Conservation (phyloP, 2,797 vertebrate genomes). For the Oreochromis mossambicus region DNA sequence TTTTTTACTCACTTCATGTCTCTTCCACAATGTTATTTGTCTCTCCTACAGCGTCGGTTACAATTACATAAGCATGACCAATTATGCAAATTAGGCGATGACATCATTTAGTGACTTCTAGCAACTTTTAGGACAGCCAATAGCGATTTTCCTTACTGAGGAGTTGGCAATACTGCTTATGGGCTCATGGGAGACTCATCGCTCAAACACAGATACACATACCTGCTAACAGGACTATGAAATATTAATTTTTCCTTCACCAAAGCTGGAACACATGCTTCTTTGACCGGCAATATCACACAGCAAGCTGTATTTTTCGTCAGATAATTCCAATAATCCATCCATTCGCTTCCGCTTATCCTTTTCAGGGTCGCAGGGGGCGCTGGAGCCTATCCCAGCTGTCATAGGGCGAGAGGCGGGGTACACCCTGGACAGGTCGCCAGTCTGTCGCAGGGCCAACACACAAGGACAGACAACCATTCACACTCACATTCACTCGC, state of each 20-base stretch:
- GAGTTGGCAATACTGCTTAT: background rate
- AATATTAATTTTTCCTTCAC: too few species aligned
- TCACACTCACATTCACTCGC: too few species aligned
- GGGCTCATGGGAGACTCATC: background rate
- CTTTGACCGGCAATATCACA: background rate
- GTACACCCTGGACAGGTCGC: too few species aligned
- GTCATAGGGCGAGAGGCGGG: too few species aligned
- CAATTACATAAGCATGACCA: background rate
- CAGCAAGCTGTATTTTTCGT: background rate
- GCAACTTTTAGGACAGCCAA: background rate
- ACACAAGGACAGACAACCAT: too few species aligned
- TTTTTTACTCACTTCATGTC: background rate
- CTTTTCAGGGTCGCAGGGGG: too few species aligned
- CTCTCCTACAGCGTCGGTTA: accelerated
- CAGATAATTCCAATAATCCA: background rate
- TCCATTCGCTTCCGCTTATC: too few species aligned
- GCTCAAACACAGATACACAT: background rate
- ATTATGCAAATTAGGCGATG: accelerated
- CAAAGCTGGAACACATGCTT: background rate
- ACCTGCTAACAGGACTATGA: too few species aligned
- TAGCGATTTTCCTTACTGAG: background rate
- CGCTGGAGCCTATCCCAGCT: too few species aligned
- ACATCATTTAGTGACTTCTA: accelerated
- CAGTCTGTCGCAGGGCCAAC: too few species aligned
- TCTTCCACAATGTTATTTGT: background rate